Evolutionary conservation across 2,888 invertebrate species (phyloP).

Genomic region (Protophormia terraenovae): DNA sequence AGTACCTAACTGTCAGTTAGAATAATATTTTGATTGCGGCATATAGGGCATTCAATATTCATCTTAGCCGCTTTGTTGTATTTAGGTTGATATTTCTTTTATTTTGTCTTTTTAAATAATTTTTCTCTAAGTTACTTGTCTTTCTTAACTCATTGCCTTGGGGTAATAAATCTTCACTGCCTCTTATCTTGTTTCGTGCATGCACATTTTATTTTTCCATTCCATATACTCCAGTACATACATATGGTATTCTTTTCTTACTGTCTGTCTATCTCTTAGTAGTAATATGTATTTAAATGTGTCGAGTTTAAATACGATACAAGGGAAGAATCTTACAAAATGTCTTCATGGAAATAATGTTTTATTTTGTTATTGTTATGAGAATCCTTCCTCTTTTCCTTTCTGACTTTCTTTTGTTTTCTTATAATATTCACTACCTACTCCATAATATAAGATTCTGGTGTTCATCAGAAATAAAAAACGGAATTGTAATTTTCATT

Average conservation of each 20-base stretch:
- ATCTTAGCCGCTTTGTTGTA: neutral
- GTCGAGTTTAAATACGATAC: neutral
- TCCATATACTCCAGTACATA: conserved; percentile 19
- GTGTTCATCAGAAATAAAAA: neutral
- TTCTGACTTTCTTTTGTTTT: neutral
- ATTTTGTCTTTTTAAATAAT: neutral
- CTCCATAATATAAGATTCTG: too few species aligned
- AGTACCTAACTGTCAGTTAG: too few species aligned
- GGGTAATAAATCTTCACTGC: conserved; percentile 79
- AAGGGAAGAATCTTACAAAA: conserved; percentile 31
- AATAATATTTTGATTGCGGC: too few species aligned
- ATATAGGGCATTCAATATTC: neutral
- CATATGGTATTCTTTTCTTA: neutral
- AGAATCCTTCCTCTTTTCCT: conserved; percentile 26
- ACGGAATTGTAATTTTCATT: neutral
- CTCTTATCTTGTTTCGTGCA: conserved; percentile 73
- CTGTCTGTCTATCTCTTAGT: neutral
- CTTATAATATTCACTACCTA: neutral
- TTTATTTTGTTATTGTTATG: conserved; percentile 43
- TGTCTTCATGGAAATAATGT: conserved; percentile 53
- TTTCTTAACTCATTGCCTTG: conserved; percentile 80
- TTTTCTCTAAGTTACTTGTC: conserved; percentile 74
- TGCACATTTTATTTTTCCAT: conserved; percentile 66
- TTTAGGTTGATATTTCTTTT: neutral
- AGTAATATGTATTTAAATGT: neutral